Conservation (phyloP, 2,797 vertebrate genomes). For the Parauchenoglanis punctatus region DNA sequence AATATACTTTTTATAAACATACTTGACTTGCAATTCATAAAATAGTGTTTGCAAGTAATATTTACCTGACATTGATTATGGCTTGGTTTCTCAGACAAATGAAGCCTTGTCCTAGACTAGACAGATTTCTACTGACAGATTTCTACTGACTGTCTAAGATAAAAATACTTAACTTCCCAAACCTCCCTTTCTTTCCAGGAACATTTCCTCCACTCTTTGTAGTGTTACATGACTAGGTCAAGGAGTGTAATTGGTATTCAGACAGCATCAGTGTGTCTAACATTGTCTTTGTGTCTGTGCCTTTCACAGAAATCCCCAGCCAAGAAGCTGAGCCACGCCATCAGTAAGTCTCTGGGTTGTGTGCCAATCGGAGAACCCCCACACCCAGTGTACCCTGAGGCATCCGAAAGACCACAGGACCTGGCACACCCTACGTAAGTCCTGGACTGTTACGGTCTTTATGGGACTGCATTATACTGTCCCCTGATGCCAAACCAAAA, state of each 20-base stretch:
- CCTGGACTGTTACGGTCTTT: slow-evolving; percentile 27
- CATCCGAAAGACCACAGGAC: slow-evolving; percentile 91
- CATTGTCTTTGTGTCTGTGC: slow-evolving; percentile 36
- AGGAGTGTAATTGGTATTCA: slow-evolving; percentile 20
- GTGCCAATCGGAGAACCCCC: slow-evolving; percentile 92
- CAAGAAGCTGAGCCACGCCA: slow-evolving; percentile 98
- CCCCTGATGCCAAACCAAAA: background rate
- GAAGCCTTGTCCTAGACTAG: background rate
- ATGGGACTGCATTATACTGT: background rate
- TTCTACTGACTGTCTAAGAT: background rate
- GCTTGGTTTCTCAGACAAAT: background rate
- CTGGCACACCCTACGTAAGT: slow-evolving; percentile 93
- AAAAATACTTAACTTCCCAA: background rate
- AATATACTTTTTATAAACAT: background rate
- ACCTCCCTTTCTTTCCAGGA: slow-evolving; percentile 1
- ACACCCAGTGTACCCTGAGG: slow-evolving; percentile 92
- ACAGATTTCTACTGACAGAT: background rate
- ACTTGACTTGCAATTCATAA: background rate
- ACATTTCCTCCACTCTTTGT: background rate
- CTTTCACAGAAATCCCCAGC: slow-evolving; percentile 92
- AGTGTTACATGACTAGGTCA: background rate
- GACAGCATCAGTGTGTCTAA: slow-evolving; percentile 25
- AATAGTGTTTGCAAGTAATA: background rate
- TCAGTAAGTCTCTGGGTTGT: slow-evolving; percentile 95
- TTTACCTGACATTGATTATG: background rate